Evolutionary conservation across 2,797 vertebrate species (phyloP).

Genomic region (Enteromius anoplus): DNA sequence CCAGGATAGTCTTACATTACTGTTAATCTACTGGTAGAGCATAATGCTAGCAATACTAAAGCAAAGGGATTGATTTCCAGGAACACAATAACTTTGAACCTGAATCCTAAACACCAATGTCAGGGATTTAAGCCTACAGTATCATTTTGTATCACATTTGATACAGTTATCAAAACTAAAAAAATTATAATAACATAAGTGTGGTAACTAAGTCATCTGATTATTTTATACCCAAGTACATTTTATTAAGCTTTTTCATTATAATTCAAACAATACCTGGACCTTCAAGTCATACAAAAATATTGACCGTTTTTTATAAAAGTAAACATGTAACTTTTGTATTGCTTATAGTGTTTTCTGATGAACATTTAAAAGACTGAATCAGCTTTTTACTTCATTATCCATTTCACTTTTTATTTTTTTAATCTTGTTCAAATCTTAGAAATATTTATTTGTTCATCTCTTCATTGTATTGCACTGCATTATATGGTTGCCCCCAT

Average conservation of each 20-base stretch:
- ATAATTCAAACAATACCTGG: neutral
- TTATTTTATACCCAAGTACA: neutral
- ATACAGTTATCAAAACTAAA: neutral
- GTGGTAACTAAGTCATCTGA: neutral
- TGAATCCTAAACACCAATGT: neutral
- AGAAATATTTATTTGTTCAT: neutral
- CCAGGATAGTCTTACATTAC: neutral
- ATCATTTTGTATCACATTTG: neutral
- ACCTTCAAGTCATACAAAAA: neutral
- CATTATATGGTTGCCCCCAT: neutral
- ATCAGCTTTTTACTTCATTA: neutral
- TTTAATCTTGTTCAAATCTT: neutral
- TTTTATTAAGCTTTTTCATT: neutral
- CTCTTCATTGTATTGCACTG: neutral
- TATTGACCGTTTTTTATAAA: neutral
- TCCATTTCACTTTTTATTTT: neutral
- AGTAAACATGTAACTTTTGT: neutral
- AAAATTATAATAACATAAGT: too few species aligned
- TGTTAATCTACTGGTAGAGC: neutral
- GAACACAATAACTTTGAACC: neutral
- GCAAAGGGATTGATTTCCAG: neutral
- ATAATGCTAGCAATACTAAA: neutral
- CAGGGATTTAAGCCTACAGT: neutral
- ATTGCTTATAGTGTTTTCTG: neutral
- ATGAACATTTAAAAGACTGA: neutral